Evolutionary conservation across 2,113 vertebrate genomes (phyloP).

Genomic region (Microtus ochrogaster): DNA sequence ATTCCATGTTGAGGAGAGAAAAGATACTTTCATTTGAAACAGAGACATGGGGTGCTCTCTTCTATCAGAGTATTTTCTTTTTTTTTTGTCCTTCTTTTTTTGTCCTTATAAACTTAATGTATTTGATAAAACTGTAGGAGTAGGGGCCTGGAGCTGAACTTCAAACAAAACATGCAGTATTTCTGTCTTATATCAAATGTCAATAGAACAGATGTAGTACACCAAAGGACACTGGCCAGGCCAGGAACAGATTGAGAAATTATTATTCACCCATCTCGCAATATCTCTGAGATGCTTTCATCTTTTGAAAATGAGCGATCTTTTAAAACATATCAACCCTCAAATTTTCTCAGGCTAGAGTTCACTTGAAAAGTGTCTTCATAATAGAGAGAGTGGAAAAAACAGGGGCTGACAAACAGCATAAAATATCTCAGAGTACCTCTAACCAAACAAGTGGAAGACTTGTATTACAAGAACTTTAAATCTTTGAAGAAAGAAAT

Average conservation of each 20-base stretch:
- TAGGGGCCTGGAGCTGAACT: background rate
- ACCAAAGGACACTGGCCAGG: background rate
- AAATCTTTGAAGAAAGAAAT: too few species aligned
- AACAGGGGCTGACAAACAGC: too few species aligned
- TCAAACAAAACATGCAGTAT: background rate
- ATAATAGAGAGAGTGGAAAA: background rate
- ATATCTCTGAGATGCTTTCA: background rate
- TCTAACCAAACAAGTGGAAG: too few species aligned
- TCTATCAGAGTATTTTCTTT: background rate
- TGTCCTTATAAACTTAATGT: background rate
- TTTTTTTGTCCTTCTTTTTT: too few species aligned
- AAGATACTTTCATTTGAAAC: background rate
- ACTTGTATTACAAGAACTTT: too few species aligned
- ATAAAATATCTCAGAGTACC: too few species aligned
- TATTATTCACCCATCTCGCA: background rate
- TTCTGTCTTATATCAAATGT: background rate
- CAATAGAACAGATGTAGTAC: background rate
- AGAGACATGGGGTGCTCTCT: background rate
- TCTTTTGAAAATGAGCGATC: background rate
- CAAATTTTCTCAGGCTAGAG: background rate
- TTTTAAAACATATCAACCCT: background rate
- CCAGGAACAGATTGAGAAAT: background rate
- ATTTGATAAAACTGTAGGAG: background rate
- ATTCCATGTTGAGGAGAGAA: background rate
- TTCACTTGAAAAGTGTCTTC: background rate